These are phyloP conservation scores for Lasioglossum albipes DNA, from an alignment of 1,140 invertebrate genomes.

Conservation along the genomic window DNA sequence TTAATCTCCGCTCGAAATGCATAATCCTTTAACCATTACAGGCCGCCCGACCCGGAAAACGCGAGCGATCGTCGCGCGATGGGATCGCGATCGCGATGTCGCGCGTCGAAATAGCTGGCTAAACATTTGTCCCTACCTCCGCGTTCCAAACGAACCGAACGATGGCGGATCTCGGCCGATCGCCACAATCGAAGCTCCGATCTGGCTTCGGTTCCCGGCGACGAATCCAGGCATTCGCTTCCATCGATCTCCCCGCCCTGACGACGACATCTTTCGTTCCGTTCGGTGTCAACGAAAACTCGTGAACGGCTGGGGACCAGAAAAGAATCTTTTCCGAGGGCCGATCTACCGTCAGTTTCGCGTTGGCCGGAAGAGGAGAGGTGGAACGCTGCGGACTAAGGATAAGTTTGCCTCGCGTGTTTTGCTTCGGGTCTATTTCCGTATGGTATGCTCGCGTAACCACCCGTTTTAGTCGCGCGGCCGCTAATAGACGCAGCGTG, in stretches of 20 bases:
- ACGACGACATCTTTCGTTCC: no score
- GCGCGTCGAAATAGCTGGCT: not conserved
- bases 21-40: slow-evolving; percentile 40
- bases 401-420: slow-evolving; percentile 49
- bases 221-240: no score
- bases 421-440: slow-evolving; percentile 69
- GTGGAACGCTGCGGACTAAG: not conserved
- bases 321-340: no score
- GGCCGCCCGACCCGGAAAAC: slow-evolving; percentile 11
- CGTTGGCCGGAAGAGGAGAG: not conserved
- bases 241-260: no score
- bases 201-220: no score
- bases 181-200: no score
- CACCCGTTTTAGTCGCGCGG: slow-evolving; percentile 68
- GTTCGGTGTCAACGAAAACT: no score
- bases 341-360: no score
- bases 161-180: no score
- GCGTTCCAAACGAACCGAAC: not conserved
- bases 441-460: slow-evolving; percentile 68
- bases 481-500: slow-evolving; percentile 59
- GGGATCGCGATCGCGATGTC: slow-evolving; percentile 10
- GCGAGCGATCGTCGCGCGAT: slow-evolving; percentile 9
- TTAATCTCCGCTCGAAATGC: slow-evolving; percentile 45
- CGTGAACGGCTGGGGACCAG: no score
- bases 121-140: slow-evolving; percentile 20